phyloP scores from a whole-genome alignment of 2,113 vertebrate genomes.

The Galbula dea region DNA sequence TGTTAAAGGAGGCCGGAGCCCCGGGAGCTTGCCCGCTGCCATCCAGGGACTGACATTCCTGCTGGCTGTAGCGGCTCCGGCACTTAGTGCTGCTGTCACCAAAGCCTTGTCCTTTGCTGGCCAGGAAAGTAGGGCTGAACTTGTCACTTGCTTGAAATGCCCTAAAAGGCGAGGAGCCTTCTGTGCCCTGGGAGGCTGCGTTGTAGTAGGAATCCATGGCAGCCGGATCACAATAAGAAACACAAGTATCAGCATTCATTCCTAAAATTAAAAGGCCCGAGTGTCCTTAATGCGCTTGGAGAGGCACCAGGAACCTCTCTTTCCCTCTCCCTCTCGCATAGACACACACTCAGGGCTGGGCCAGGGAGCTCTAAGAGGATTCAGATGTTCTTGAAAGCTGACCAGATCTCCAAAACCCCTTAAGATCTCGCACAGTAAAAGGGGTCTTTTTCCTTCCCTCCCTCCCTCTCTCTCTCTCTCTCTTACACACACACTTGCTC shows the following conservation, averaged over 20 bases:
- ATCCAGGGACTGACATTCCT: constrained; percentile 87
- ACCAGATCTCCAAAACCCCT: constrained; percentile 81
- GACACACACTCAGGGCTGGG: constrained; percentile 77
- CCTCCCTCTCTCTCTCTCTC: neutral
- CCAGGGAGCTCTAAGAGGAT: constrained; percentile 80
- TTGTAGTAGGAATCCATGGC: constrained; percentile 99
- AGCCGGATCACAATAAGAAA: constrained; percentile 94
- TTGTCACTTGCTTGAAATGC: constrained; percentile 90
- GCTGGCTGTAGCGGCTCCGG: constrained; percentile 80
- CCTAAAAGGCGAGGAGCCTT: constrained; percentile 91
- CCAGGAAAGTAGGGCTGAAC: constrained; percentile 91
- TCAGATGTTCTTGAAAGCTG: constrained; percentile 91
- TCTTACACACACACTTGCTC: neutral
- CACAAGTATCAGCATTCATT: constrained; percentile 95
- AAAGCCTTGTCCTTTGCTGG: constrained; percentile 93
- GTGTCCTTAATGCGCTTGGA: constrained; percentile 70
- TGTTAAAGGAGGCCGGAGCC: constrained; percentile 85
- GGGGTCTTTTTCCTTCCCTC: constrained; percentile 61
- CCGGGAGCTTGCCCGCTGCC: constrained; percentile 69
- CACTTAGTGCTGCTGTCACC: constrained; percentile 84
- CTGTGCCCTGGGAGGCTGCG: constrained; percentile 85
- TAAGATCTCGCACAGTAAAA: constrained; percentile 77
- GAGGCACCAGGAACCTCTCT: constrained; percentile 65
- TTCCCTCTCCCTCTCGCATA: constrained; percentile 48
- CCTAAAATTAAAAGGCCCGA: constrained; percentile 81